Conservation (phyloP, 2,888 invertebrate species). For the Podotricha telesiphe region DNA sequence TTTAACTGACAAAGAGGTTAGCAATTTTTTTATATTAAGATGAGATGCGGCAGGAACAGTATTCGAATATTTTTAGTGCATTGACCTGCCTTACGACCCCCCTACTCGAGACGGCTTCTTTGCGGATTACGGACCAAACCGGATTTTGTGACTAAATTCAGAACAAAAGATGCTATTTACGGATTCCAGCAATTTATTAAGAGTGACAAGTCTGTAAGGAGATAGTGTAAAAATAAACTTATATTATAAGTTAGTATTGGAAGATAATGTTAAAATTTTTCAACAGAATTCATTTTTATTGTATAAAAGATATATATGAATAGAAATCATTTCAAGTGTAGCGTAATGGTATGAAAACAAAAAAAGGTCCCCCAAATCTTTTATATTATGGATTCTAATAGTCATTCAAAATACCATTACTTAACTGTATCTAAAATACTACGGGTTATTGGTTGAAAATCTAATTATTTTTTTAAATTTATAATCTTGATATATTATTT, state of each 20-base stretch:
- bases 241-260: not conserved
- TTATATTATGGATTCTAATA: too few species aligned
- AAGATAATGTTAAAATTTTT: too few species aligned
- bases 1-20: slow-evolving; percentile 1
- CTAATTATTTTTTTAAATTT: too few species aligned
- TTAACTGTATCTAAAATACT: too few species aligned
- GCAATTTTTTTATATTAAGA: slow-evolving; percentile 33
- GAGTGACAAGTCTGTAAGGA: not conserved
- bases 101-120: slow-evolving; percentile 51
- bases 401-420: too few species aligned
- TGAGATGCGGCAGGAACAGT: slow-evolving; percentile 34
- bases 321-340: too few species aligned
- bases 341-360: too few species aligned
- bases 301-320: too few species aligned
- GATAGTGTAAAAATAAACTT: not conserved
- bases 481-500: too few species aligned
- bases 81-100: slow-evolving; percentile 52
- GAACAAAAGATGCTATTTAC: slow-evolving; percentile 40
- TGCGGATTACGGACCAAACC: slow-evolving; percentile 51
- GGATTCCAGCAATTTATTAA: slow-evolving; percentile 7
- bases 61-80: slow-evolving; percentile 49
- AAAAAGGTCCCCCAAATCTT: too few species aligned
- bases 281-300: not conserved
- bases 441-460: too few species aligned
- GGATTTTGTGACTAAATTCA: slow-evolving; percentile 46